Evolutionary conservation across 2,113 vertebrate species (phyloP).

Genomic region (Corythoichthys intestinalis): DNA sequence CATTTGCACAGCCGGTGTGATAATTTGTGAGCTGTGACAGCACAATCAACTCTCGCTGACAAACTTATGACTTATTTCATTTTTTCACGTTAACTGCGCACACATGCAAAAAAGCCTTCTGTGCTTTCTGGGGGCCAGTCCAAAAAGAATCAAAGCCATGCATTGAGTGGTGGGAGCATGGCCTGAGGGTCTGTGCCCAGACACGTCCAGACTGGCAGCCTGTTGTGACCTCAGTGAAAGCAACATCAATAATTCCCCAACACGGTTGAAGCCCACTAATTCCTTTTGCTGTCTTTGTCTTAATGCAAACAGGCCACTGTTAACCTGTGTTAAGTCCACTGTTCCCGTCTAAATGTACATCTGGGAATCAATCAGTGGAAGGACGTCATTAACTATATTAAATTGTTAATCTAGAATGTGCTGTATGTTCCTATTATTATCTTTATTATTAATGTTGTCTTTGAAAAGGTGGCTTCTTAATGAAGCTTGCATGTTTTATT

Average conservation of each 20-base stretch:
- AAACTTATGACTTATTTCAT: not conserved
- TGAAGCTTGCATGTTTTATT: not conserved
- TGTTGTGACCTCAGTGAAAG: constrained; percentile 43
- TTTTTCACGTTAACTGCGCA: constrained; percentile 10
- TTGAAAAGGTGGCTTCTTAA: not conserved
- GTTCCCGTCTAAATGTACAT: not conserved
- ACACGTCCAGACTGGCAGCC: constrained; percentile 22
- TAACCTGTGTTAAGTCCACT: no score
- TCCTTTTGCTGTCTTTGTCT: constrained; percentile 21
- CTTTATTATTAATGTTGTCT: not conserved
- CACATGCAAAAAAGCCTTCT: constrained; percentile 2
- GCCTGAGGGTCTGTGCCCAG: constrained; percentile 23
- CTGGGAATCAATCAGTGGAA: not conserved
- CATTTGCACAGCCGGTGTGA: constrained; percentile 20
- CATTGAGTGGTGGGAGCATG: not conserved
- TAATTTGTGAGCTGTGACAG: constrained; percentile 39
- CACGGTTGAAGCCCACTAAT: constrained; percentile 21
- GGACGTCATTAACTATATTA: not conserved
- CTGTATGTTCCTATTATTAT: not conserved
- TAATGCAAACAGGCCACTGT: constrained; percentile 31
- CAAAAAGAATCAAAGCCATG: not conserved
- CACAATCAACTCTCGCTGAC: constrained; percentile 16
- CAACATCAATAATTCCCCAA: constrained; percentile 48
- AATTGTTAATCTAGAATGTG: not conserved
- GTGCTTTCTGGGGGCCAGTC: not conserved